phyloP scores from a whole-genome alignment of 2,797 vertebrate genomes.

The Onychomys arenicola region DNA sequence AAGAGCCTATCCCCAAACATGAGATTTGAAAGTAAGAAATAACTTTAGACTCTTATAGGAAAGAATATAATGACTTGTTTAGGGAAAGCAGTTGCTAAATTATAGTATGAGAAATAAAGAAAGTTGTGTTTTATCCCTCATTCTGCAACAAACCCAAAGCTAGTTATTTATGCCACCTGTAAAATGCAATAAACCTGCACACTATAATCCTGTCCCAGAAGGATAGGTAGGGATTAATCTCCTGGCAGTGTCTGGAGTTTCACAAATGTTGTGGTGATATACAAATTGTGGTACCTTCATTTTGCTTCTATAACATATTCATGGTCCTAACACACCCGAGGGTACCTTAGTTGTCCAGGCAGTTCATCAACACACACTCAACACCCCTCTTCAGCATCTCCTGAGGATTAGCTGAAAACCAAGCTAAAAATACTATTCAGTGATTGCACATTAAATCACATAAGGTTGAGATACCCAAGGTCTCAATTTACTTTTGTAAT shows the following conservation, averaged over 20 bases:
- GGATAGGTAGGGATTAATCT: conserved; percentile 57
- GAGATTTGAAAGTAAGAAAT: conserved; percentile 52
- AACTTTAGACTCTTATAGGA: conserved; percentile 2
- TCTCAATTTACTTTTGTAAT: conserved; percentile 70
- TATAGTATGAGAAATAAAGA: conserved; percentile 61
- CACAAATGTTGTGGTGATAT: conserved; percentile 52
- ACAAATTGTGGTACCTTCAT: conserved; percentile 48
- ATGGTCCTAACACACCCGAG: conserved; percentile 29
- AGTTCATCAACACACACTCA: background rate
- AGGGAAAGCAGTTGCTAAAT: conserved; percentile 49
- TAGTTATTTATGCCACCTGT: conserved; percentile 71
- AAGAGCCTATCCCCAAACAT: background rate
- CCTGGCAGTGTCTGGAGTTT: conserved; percentile 59
- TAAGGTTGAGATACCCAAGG: conserved; percentile 46
- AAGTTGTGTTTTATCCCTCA: conserved; percentile 49
- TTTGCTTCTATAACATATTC: conserved; percentile 46
- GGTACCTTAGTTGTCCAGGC: background rate
- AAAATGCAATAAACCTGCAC: conserved; percentile 64
- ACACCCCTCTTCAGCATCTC: background rate
- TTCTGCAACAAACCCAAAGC: conserved; percentile 42
- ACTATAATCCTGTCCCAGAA: conserved; percentile 57
- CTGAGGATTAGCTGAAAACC: conserved; percentile 37
- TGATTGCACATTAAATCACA: conserved; percentile 59
- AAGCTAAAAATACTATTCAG: conserved; percentile 49
- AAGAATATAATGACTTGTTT: conserved; percentile 43